Base-by-base conservation (phyloP, 1,140 invertebrate species). In the Bacillus rossius region DNA sequence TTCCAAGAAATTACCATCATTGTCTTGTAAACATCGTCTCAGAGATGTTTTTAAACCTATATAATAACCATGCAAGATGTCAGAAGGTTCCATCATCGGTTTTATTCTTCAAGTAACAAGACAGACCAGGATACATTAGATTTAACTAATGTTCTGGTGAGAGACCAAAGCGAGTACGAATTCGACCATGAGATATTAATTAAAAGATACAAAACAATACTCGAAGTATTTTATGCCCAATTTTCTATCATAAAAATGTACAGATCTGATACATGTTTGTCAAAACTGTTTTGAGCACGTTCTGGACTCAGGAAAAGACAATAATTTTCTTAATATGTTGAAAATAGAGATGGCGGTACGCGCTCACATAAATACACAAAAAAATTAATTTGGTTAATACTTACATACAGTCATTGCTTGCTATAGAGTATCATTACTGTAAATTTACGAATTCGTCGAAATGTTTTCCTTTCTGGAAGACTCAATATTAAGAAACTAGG, bases 341-440 rank as follows among this genome's bases (percentile, higher is more conserved):
- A 55, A 22, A 55, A 38, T 55, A 38, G 53, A 47, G 38, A 20
- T 38, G 53, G 29, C 5, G 17, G 43, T 55, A 45, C 20, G n/a
- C 40, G 29, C 5, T 38, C 8, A 25, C n/a, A 38, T 7, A 43
- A 16, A 14, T 55, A 55, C 22, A 16, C 20, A 3, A 37, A n/a
- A 25, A 55, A 10, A 55, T 13, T 29, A 42, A 55, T 41, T 47
- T 42, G 20, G 53, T 55, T 14, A 25, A 42, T 20, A n/a, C 41
- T 5, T 57, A 50, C 50, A 45, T 61, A 8, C 41, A 61, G 38
- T 41, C n/a, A 20, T 59, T 59, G 13, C 38, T 43, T 38, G 47
- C 41, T 17, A 50, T 14, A 26, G 60, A 61, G 37, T 48, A 25
- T 42, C 60, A 60, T 34, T 60, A 61, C 29, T 53, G 55, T 38